Conservation (phyloP, 2,113 vertebrate species). For the Gambusia affinis region DNA sequence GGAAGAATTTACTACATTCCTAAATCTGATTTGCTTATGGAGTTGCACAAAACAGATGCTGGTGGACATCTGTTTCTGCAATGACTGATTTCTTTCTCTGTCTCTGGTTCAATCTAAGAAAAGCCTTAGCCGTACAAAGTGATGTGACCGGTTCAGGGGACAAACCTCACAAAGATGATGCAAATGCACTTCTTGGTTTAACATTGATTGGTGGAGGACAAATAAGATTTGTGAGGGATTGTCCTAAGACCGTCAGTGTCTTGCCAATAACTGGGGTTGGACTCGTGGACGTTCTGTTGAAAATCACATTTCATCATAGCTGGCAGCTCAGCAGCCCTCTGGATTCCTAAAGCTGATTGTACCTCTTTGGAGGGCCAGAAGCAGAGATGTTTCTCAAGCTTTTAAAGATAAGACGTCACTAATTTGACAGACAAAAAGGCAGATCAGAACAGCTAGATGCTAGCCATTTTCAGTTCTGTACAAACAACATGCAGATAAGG, state of each 20-base stretch:
- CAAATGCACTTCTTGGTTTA: slow-evolving; percentile 31
- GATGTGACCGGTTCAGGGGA: slow-evolving; percentile 25
- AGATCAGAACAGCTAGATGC: neutral
- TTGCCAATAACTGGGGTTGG: slow-evolving; percentile 34
- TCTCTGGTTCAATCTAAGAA: slow-evolving; percentile 2
- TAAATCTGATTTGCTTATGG: neutral
- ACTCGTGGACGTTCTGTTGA: slow-evolving; percentile 24
- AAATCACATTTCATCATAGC: slow-evolving; percentile 61
- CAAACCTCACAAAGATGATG: slow-evolving; percentile 14
- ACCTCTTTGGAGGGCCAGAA: slow-evolving; percentile 18
- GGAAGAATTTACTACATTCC: slow-evolving; percentile 1
- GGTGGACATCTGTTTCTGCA: slow-evolving; percentile 1
- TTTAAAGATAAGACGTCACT: slow-evolving; percentile 30
- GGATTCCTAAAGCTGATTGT: slow-evolving; percentile 37
- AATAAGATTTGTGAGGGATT: slow-evolving; percentile 17
- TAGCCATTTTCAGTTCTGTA: too few species aligned
- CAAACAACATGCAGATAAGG: too few species aligned
- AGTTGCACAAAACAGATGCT: slow-evolving; percentile 6
- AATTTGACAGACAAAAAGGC: slow-evolving; percentile 25
- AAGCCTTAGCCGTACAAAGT: slow-evolving; percentile 28
- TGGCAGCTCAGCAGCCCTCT: slow-evolving; percentile 26
- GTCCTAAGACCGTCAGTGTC: slow-evolving; percentile 22
- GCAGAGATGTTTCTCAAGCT: slow-evolving; percentile 23
- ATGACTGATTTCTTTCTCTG: neutral
- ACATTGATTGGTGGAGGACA: neutral